Conservation (phyloP, 2,888 invertebrate genomes). For the Cheilosia variabilis region DNA sequence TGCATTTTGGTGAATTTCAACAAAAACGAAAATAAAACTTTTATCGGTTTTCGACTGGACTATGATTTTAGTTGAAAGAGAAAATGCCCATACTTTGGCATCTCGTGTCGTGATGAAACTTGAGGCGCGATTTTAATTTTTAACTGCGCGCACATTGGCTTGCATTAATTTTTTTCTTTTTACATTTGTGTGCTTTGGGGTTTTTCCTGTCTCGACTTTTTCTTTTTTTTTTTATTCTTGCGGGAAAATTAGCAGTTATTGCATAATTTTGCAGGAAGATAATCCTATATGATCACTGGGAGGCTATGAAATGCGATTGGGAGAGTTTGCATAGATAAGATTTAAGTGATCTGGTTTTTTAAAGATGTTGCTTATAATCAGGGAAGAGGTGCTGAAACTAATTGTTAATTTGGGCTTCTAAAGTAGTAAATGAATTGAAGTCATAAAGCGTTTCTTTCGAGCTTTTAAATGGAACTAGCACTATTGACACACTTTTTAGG, state of each 20-base stretch:
- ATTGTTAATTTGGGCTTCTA: too few species aligned
- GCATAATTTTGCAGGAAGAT: slow-evolving; percentile 4
- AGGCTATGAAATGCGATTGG: background rate
- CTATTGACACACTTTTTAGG: too few species aligned
- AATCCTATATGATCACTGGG: background rate
- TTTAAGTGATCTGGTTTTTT: too few species aligned
- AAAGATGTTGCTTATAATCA: too few species aligned
- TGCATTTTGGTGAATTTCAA: slow-evolving; percentile 27
- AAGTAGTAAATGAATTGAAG: too few species aligned
- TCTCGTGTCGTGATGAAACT: slow-evolving; percentile 22
- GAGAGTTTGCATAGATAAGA: too few species aligned
- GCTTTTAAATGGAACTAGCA: too few species aligned
- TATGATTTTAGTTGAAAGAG: slow-evolving; percentile 47
- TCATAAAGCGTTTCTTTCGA: too few species aligned
- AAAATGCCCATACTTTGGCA: slow-evolving; percentile 54
- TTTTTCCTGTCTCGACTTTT: background rate
- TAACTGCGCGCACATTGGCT: slow-evolving; percentile 50
- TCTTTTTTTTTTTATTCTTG: background rate
- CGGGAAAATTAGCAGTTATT: slow-evolving; percentile 32
- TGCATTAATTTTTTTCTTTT: slow-evolving; percentile 58
- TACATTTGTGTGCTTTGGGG: background rate
- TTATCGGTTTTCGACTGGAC: slow-evolving; percentile 45
- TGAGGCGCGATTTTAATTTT: slow-evolving; percentile 23
- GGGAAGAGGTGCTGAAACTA: too few species aligned
- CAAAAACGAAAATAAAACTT: slow-evolving; percentile 1